Evolutionary conservation across 1,140 invertebrate genomes (phyloP).

Genomic region (Lysiphlebus fabarum): DNA sequence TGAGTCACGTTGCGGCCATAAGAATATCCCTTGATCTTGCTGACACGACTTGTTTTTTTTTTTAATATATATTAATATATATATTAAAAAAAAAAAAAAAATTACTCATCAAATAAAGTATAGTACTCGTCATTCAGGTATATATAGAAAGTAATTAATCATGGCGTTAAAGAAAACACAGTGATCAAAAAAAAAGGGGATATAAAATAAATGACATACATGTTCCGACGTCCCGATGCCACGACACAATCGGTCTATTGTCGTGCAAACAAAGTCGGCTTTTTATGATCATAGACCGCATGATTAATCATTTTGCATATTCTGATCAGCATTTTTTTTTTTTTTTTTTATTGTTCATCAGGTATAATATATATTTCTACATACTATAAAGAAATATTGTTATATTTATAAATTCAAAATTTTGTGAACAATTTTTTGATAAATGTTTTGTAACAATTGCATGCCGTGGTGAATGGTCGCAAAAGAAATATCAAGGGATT

Average conservation of each 20-base stretch:
- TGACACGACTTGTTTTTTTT: not conserved
- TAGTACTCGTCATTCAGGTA: slow-evolving; percentile 4
- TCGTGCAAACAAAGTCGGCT: not conserved
- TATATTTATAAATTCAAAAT: no score
- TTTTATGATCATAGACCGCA: no score
- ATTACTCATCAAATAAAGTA: not conserved
- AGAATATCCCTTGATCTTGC: not conserved
- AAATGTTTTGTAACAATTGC: no score
- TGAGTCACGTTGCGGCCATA: slow-evolving; percentile 6
- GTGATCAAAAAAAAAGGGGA: not conserved
- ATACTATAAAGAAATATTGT: no score
- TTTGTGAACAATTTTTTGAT: no score
- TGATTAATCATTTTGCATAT: no score
- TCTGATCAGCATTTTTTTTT: no score
- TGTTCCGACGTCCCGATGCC: slow-evolving; percentile 10
- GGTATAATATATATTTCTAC: no score
- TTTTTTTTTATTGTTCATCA: no score
- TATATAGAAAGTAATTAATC: slow-evolving; percentile 13
- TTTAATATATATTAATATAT: not conserved
- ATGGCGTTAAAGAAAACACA: not conserved
- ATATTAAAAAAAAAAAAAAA: not conserved
- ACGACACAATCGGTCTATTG: slow-evolving; percentile 10
- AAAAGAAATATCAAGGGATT: no score
- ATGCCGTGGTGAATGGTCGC: no score
- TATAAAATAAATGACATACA: slow-evolving; percentile 9